phyloP scores from a whole-genome alignment of 2,888 invertebrate genomes.

The Trachelus iudaicus region DNA sequence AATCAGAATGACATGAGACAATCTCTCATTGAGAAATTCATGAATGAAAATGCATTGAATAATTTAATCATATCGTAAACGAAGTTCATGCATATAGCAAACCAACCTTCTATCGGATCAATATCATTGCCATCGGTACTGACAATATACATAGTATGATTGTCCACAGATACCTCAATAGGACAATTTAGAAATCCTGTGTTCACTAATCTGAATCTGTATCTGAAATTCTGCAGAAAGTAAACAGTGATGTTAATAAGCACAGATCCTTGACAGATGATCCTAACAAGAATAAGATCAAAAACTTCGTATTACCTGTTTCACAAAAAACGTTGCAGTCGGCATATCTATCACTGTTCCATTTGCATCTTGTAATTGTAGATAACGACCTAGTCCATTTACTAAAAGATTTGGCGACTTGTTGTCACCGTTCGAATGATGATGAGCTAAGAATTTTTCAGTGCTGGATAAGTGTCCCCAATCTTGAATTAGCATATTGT shows the following conservation, averaged over 20 bases:
- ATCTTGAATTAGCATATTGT: constrained; percentile 81
- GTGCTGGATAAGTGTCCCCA: constrained; percentile 83
- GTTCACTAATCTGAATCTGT: constrained; percentile 85
- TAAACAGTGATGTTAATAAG: not conserved
- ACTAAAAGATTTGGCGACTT: constrained; percentile 84
- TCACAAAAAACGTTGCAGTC: constrained; percentile 74
- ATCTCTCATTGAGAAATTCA: not conserved
- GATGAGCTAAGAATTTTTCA: constrained; percentile 84
- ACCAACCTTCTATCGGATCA: constrained; percentile 77
- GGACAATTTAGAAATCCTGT: constrained; percentile 91
- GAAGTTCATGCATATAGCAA: not conserved
- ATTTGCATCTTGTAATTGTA: constrained; percentile 60
- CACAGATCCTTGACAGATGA: not conserved
- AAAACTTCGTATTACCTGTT: constrained; percentile 68
- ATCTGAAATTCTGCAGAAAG: constrained; percentile 73
- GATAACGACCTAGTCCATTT: constrained; percentile 81
- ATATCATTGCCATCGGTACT: constrained; percentile 84
- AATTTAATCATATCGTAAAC: not conserved
- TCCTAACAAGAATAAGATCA: not conserved
- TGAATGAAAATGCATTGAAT: not conserved
- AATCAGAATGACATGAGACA: constrained; percentile 5
- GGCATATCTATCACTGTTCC: constrained; percentile 68
- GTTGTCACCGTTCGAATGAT: constrained; percentile 84
- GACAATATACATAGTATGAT: constrained; percentile 82
- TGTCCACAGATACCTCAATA: constrained; percentile 83